Evolutionary conservation across 2,888 invertebrate genomes (phyloP), one percentile per base, ranked within the genome.

Genomic region (Cordilura impudica): DNA sequence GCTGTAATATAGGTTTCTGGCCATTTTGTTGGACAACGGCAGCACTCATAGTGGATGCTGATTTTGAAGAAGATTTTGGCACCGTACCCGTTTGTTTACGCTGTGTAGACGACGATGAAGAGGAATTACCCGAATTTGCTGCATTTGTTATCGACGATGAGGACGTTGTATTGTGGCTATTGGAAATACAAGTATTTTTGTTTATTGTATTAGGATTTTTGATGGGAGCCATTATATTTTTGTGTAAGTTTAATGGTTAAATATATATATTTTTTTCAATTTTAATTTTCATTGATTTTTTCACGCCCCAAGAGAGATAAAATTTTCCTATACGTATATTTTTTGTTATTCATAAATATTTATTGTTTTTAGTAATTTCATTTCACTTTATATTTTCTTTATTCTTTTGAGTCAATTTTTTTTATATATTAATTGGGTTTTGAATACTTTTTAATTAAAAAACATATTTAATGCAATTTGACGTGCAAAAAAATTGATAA

Each of bases 81-180:
- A 94, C 93, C 45, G 94, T 93, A 83, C 94, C 94, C 84, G 93
- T 93, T 85, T 91, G 91, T 85, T 82, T 83, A 53, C 78, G 73
- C 23, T 74, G 78, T 3, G 61, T 18, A 6, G 58, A 10, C 5
- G 54, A 12, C 29, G 31, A 35, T 65, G 77, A 43, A 3, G 69
- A 31, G 16, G 51, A 21, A 49, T 58, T 18, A 53, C 66, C 12
- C 10, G 61, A 14, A 49, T 39, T 51, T 23, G 19, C 16, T 23
- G 49, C 63, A 63, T 51, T 78, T 31, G n/a, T 61, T 43, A n/a
- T 8, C n/a, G 29, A 2, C 8, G 66, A n/a, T 4, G 49, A n/a
- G 3, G 54, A 43, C 18, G 47, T 49, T 63, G 23, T 71, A 43
- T 66, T 71, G 23, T 61, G 66, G 19, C 29, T 69, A 10, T 49